These are phyloP conservation scores for Callyntrura sp. DNA, from an alignment of 2,888 invertebrate species.

Conservation along the genomic window DNA sequence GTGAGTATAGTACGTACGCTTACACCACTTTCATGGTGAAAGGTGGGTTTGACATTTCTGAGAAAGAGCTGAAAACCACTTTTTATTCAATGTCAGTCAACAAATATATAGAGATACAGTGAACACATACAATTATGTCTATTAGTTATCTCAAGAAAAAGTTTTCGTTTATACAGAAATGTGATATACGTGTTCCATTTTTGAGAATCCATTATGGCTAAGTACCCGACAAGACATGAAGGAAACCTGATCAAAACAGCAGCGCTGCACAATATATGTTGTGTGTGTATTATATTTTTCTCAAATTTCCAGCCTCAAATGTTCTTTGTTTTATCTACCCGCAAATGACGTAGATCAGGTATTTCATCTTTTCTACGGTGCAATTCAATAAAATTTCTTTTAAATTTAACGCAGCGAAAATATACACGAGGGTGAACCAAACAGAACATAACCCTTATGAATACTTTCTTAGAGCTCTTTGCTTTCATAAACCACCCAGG, in stretches of 20 bases:
- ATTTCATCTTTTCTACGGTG: too few relatives aligned
- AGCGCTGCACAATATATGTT: too few relatives aligned
- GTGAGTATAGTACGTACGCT: neutral
- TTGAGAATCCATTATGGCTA: neutral
- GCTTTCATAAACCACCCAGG: too few relatives aligned
- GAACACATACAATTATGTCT: conserved; percentile 51
- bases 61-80: conserved; percentile 6
- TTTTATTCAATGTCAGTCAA: conserved; percentile 33
- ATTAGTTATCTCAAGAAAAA: conserved; percentile 34
- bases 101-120: conserved; percentile 19
- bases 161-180: neutral
- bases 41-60: conserved; percentile 51
- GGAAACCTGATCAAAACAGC: neutral
- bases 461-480: too few relatives aligned
- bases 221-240: neutral
- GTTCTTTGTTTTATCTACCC: too few relatives aligned
- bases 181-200: neutral
- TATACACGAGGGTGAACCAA: too few relatives aligned
- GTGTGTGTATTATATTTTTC: too few relatives aligned
- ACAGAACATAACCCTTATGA: too few relatives aligned
- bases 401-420: too few relatives aligned
- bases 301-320: too few relatives aligned
- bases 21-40: conserved; percentile 13
- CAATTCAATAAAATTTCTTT: too few relatives aligned
- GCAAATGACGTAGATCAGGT: too few relatives aligned